Evolutionary conservation across 2,888 invertebrate species (phyloP).

Genomic region (Noctua pronuba): DNA sequence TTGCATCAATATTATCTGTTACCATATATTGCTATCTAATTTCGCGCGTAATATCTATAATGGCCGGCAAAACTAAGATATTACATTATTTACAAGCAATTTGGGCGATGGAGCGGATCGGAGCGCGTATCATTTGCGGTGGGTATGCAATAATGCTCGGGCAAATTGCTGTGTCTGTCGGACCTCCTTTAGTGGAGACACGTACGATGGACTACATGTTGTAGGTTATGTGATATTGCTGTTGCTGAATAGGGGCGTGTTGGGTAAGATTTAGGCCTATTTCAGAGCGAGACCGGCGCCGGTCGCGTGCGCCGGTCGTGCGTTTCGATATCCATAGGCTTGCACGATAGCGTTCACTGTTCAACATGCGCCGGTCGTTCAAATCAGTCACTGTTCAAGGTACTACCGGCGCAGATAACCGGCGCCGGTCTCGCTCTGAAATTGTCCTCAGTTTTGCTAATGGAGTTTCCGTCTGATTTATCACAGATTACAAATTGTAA

Average conservation of each 20-base stretch:
- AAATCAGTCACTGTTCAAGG: neutral
- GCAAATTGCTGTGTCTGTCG: slow-evolving; percentile 44
- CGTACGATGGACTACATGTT: slow-evolving; percentile 23
- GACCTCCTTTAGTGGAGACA: slow-evolving; percentile 37
- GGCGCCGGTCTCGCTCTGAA: neutral
- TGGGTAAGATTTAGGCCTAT: slow-evolving; percentile 3
- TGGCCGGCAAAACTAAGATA: slow-evolving; percentile 53
- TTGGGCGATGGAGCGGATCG: slow-evolving; percentile 53
- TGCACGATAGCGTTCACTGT: neutral
- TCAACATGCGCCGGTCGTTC: neutral
- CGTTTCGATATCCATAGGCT: neutral
- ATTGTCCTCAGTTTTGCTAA: neutral
- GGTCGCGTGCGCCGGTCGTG: neutral
- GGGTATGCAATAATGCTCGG: slow-evolving; percentile 49
- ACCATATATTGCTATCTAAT: slow-evolving; percentile 60
- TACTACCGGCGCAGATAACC: neutral
- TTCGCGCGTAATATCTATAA: slow-evolving; percentile 59
- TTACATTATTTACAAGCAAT: slow-evolving; percentile 65
- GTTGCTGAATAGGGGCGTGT: slow-evolving; percentile 9
- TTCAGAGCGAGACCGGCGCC: neutral
- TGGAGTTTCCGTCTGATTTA: neutral
- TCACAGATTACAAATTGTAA: neutral
- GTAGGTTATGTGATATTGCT: slow-evolving; percentile 3
- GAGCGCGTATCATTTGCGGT: slow-evolving; percentile 61
- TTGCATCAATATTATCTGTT: slow-evolving; percentile 50